Evolutionary conservation across 2,113 vertebrate species (phyloP).

Genomic region (Scatophagus argus): DNA sequence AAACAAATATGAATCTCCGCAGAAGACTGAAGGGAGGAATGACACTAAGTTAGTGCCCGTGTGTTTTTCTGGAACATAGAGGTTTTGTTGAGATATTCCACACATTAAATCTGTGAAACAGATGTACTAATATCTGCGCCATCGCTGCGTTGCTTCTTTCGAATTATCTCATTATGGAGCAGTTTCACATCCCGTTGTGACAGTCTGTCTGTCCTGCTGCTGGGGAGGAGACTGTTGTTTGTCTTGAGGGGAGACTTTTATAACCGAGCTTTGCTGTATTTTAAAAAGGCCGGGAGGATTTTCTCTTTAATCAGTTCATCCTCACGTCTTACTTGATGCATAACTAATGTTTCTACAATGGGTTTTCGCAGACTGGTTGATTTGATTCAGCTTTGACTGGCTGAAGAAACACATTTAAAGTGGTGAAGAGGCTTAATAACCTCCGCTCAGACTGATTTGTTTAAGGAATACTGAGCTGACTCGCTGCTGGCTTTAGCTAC

Average conservation of each 20-base stretch:
- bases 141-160: neutral
- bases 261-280: neutral
- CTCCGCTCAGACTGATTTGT: neutral
- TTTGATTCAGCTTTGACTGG: neutral
- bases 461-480: neutral
- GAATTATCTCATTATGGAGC: neutral
- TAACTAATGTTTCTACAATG: neutral
- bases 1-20: neutral
- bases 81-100: neutral
- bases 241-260: neutral
- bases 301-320: neutral
- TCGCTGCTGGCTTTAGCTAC: neutral
- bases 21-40: neutral
- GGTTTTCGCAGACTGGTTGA: neutral
- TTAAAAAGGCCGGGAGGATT: neutral
- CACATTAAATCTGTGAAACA: slow-evolving; percentile 19
- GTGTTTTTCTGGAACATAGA: neutral
- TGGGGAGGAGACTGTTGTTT: neutral
- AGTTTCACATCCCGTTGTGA: slow-evolving; percentile 15
- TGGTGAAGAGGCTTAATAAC: neutral
- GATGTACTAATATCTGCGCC: neutral
- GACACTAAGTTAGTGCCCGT: neutral
- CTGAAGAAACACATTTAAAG: neutral
- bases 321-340: neutral
- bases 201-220: neutral